Evolutionary conservation across 1,140 invertebrate genomes (phyloP).

Genomic region (Zaprionus inermis): DNA sequence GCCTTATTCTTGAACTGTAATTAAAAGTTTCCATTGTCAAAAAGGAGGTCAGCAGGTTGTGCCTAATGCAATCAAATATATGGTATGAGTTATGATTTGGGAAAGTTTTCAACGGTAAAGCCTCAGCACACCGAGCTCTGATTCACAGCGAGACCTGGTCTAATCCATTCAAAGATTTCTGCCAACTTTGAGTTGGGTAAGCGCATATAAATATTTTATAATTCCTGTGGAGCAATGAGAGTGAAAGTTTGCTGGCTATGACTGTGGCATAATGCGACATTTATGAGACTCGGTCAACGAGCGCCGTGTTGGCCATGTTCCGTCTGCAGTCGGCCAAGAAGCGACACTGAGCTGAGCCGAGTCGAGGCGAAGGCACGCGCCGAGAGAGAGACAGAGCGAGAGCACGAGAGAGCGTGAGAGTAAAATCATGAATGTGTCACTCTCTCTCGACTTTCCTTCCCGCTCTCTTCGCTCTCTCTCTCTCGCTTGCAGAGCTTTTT

Average conservation of each 20-base stretch:
- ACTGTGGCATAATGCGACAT: conserved; percentile 13
- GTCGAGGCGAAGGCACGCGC: not conserved
- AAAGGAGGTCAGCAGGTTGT: not conserved
- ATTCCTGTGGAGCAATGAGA: not conserved
- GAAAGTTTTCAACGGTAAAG: not conserved
- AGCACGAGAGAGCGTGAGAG: not conserved
- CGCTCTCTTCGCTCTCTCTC: conserved; percentile 1
- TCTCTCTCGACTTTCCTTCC: conserved; percentile 2
- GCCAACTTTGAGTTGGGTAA: not conserved
- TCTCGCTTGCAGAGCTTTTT: conserved; percentile 30
- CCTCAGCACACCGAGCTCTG: no score
- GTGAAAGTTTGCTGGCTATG: not conserved
- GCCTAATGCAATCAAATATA: not conserved
- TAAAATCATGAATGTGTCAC: not conserved
- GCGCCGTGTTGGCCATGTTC: conserved; percentile 14
- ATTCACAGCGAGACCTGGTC: no score
- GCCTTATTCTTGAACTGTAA: not conserved
- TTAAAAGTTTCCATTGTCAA: not conserved
- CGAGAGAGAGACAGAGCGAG: conserved; percentile 1
- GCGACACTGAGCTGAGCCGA: conserved; percentile 25
- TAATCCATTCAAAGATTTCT: not conserved
- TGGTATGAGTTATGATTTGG: not conserved
- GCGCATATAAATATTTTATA: conserved; percentile 6
- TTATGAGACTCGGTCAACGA: conserved; percentile 8
- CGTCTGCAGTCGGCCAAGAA: not conserved